A percentile compares a stretch with the other conserved stretches of the same genome.
Evolutionary conservation across 2,888 invertebrate genomes (phyloP).

Genomic region (Schizotus pectinicornis): DNA sequence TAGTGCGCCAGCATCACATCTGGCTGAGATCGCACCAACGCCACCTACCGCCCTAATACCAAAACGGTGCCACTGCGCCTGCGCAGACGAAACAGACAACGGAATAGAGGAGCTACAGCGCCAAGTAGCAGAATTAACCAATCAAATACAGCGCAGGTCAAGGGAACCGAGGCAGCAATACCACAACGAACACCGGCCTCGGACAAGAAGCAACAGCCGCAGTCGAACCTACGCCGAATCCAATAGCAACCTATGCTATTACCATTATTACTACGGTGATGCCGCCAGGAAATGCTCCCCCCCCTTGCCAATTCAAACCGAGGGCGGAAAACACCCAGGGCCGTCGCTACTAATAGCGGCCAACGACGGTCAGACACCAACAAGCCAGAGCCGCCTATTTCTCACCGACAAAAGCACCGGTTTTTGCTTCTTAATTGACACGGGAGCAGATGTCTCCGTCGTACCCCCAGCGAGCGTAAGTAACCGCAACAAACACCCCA

Average conservation of each 20-base stretch:
- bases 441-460: slow-evolving; percentile 19
- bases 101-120: too few species aligned
- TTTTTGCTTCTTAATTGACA: slow-evolving; percentile 17
- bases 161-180: too few species aligned
- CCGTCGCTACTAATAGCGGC: slow-evolving; percentile 16
- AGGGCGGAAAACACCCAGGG: slow-evolving; percentile 17
- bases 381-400: slow-evolving; percentile 14
- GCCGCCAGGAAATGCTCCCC: slow-evolving; percentile 9
- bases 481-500: background rate
- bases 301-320: slow-evolving; percentile 1
- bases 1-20: background rate
- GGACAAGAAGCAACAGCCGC: too few species aligned
- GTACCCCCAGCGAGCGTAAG: slow-evolving; percentile 8
- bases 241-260: slow-evolving; percentile 4
- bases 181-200: too few species aligned
- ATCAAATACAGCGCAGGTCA: too few species aligned
- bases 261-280: slow-evolving; percentile 8
- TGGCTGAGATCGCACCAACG: too few species aligned
- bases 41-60: too few species aligned
- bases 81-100: too few species aligned
- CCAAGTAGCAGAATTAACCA: too few species aligned
- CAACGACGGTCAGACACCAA: background rate
- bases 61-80: too few species aligned
- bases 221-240: too few species aligned
- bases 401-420: slow-evolving; percentile 7